These are phyloP conservation scores for Epizoanthus stellaris DNA, from an alignment of 92 coral and sea anemone genomes.

Conservation along the genomic window DNA sequence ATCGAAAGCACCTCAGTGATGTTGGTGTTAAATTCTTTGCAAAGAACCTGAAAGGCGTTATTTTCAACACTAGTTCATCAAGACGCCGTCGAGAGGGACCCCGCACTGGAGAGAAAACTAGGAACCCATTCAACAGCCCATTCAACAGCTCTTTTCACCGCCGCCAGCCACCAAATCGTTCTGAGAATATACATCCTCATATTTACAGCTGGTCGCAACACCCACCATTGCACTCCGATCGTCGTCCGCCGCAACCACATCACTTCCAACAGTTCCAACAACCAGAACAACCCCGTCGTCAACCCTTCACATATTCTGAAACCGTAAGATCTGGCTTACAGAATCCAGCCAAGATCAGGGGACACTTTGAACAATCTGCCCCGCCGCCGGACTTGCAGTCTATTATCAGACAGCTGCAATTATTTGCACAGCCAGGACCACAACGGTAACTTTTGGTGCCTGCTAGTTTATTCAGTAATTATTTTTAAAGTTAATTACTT, in stretches of 20 bases:
- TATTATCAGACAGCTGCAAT: conserved; percentile 44
- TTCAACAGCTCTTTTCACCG: conserved; percentile 1
- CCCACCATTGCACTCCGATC: conserved; percentile 17
- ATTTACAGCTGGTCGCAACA: conserved; percentile 19
- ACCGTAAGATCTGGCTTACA: conserved; percentile 18
- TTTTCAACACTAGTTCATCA: conserved; percentile 33
- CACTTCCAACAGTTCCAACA: conserved; percentile 16
- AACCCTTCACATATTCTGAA: conserved; percentile 30
- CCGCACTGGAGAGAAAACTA: not conserved
- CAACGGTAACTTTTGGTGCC: conserved; percentile 9
- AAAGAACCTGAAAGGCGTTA: conserved; percentile 50
- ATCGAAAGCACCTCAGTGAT: conserved; percentile 56
- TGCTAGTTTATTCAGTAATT: conserved; percentile 13
- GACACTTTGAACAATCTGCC: conserved; percentile 31
- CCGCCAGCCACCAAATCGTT: conserved; percentile 22
- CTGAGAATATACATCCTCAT: conserved; percentile 20
- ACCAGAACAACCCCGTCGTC: conserved; percentile 3
- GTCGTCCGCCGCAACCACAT: conserved; percentile 15
- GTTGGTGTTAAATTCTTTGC: conserved; percentile 56
- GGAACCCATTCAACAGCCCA: conserved; percentile 7
- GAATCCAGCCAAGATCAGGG: conserved; percentile 15
- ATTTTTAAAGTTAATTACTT: conserved; percentile 1
- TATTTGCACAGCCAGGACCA: conserved; percentile 28
- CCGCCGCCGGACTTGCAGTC: conserved; percentile 43
- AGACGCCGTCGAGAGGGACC: conserved; percentile 26